These are phyloP conservation scores for Drosophila ambigua DNA, from an alignment of 1,140 invertebrate species.

Conservation along the genomic window DNA sequence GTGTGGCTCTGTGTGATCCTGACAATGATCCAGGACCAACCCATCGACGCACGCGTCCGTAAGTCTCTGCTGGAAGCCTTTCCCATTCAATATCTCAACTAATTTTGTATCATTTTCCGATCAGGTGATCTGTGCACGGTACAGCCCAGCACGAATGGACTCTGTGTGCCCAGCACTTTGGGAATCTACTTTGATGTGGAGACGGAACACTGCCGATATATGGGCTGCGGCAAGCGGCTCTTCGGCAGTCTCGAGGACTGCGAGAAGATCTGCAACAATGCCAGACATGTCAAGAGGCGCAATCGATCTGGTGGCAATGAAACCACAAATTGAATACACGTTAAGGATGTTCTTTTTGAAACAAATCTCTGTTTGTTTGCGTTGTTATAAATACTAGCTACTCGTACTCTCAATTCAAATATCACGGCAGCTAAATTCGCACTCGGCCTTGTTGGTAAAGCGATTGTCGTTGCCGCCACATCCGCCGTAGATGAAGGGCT, in stretches of 20 bases:
- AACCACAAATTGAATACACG: constrained; percentile 61
- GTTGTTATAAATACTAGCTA: constrained; percentile 25
- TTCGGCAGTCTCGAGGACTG: constrained; percentile 70
- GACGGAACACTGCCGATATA: constrained; percentile 66
- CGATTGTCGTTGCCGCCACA: constrained; percentile 93
- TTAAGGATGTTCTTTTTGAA: constrained; percentile 14
- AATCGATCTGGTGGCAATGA: constrained; percentile 59
- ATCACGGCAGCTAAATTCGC: constrained; percentile 89
- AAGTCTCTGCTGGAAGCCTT: constrained; percentile 24
- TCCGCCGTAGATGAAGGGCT: constrained; percentile 74
- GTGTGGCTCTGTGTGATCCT: constrained; percentile 43
- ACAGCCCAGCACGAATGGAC: constrained; percentile 57
- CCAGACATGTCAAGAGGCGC: constrained; percentile 57
- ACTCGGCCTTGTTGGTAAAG: constrained; percentile 88
- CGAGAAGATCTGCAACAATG: constrained; percentile 77
- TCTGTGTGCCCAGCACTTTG: constrained; percentile 65
- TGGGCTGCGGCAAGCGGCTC: constrained; percentile 68
- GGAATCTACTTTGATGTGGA: constrained; percentile 73
- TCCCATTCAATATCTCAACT: neutral
- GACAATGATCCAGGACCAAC: constrained; percentile 28
- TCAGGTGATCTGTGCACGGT: constrained; percentile 70
- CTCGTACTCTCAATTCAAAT: constrained; percentile 24
- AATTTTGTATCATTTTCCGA: neutral
- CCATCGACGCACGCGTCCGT: constrained; percentile 46
- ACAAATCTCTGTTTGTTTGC: constrained; percentile 12